Evolutionary conservation across 1,140 invertebrate genomes (phyloP).

Genomic region (Archivesica marissinica): DNA sequence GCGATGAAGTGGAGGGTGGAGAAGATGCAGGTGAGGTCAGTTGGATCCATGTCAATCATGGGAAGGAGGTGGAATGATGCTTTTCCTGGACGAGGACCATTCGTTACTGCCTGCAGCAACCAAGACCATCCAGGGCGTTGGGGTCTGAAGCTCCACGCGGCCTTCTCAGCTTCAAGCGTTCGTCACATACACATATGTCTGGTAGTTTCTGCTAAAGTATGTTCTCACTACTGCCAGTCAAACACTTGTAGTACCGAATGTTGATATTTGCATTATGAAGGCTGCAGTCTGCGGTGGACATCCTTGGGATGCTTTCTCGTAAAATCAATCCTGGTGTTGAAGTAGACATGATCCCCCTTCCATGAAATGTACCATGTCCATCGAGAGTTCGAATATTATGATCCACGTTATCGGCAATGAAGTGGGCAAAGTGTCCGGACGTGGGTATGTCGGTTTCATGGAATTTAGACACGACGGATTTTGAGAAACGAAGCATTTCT

Average conservation of each 20-base stretch:
- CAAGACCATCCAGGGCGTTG: not conserved
- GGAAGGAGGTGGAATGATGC: not conserved
- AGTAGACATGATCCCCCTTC: constrained; percentile 57
- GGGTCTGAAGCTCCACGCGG: not conserved
- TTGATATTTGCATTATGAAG: constrained; percentile 47
- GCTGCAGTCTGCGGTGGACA: constrained; percentile 21
- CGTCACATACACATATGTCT: not conserved
- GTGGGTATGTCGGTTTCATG: no score
- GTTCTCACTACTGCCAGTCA: not conserved
- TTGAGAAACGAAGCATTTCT: constrained; percentile 45
- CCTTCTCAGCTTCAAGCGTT: not conserved
- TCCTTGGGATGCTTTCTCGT: constrained; percentile 37
- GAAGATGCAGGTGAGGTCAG: not conserved
- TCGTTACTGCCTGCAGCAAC: not conserved
- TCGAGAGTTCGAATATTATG: constrained; percentile 59
- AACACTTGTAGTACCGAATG: constrained; percentile 53
- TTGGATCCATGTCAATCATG: not conserved
- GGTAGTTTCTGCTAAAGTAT: constrained; percentile 7
- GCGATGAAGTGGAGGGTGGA: not conserved
- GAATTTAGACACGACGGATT: constrained; percentile 8
- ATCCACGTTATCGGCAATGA: constrained; percentile 73
- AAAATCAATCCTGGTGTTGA: constrained; percentile 59
- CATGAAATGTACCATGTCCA: constrained; percentile 69
- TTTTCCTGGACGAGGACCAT: not conserved
- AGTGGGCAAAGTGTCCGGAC: constrained; percentile 65